Base-by-base conservation (phyloP, 2,797 vertebrate species). In the Arremon aurantiirostris region DNA sequence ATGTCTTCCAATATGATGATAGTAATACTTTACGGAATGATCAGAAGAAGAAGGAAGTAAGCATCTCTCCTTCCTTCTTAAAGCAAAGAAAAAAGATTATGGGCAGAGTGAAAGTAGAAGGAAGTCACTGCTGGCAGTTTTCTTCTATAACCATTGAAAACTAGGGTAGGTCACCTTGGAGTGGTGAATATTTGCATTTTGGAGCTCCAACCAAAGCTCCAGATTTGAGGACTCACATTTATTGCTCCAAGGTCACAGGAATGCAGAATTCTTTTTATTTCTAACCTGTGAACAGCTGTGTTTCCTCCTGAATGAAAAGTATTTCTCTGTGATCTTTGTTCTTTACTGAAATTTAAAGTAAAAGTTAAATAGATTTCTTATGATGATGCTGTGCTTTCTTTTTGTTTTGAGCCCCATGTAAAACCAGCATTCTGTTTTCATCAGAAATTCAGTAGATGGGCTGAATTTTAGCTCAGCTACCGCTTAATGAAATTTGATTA, bases 361-460 rank as follows among this genome's bases (percentile, higher is more conserved):
- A 65, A 63, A 41, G 3, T 52, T 41, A 59, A 52, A 52, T 57
- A 44, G 20, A 12, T 20, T 75, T 53, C 39, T 56, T 72, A 8
- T 1, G 14, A 37, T 41, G 42, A 50, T 64, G 3, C 17, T 92
- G 23, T 79, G 32, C 46, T 86, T 84, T 49, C 14, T 70, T 86
- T 91, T 88, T 76, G 9, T 90, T 72, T 39, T 53, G 28, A 81
- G 17, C 19, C 53, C 83, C 26, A 49, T 87, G 19, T 77, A 87
- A 91, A 86, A 56, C 11, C 28, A 69, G 14, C 44, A 47, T 59
- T 78, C 26, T 78, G 19, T 34, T 90, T 92, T 84, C 37, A 73
- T n/a, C 37, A 79, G 55, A 82, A 77, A 59, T 61, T 60, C 28
- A 22, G 18, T 68, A 63, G 17, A 8, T 77, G 37, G 26, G 20